phyloP scores from a whole-genome alignment of 1,140 invertebrate genomes.

The Aphelenchoides avenae region DNA sequence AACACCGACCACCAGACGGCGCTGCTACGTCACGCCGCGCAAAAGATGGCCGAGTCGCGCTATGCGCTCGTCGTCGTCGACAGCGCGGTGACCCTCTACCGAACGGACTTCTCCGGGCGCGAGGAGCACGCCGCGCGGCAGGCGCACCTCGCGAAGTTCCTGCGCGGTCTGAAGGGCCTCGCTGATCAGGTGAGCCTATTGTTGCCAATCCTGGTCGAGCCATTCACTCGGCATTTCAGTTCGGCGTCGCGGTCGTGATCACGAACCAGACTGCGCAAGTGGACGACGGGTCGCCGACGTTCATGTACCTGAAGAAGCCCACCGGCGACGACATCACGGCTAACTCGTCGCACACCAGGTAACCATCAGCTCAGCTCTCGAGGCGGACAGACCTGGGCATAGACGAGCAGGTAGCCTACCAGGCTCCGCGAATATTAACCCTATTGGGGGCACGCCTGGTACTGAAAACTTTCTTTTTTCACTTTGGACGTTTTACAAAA shows the following conservation, averaged over 20 bases:
- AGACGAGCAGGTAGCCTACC: too few species aligned
- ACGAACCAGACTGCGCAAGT: slow-evolving; percentile 98
- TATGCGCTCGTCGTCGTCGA: slow-evolving; percentile 93
- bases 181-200: slow-evolving; percentile 77
- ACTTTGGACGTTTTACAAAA: too few species aligned
- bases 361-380: too few species aligned
- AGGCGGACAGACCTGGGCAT: too few species aligned
- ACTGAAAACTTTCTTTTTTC: too few species aligned
- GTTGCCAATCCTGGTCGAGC: slow-evolving; percentile 2
- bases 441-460: too few species aligned
- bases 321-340: slow-evolving; percentile 98
- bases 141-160: slow-evolving; percentile 84
- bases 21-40: slow-evolving; percentile 80
- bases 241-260: slow-evolving; percentile 94
- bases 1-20: slow-evolving; percentile 95
- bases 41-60: slow-evolving; percentile 95
- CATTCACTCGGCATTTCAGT: slow-evolving; percentile 64
- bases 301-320: slow-evolving; percentile 94
- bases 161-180: slow-evolving; percentile 81
- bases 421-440: too few species aligned
- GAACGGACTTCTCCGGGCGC: slow-evolving; percentile 91
- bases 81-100: slow-evolving; percentile 87
- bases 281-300: slow-evolving; percentile 81
- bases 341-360: slow-evolving; percentile 90
- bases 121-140: slow-evolving; percentile 88